phyloP scores from a whole-genome alignment of 2,888 invertebrate species.

The Ectropis crepuscularia region DNA sequence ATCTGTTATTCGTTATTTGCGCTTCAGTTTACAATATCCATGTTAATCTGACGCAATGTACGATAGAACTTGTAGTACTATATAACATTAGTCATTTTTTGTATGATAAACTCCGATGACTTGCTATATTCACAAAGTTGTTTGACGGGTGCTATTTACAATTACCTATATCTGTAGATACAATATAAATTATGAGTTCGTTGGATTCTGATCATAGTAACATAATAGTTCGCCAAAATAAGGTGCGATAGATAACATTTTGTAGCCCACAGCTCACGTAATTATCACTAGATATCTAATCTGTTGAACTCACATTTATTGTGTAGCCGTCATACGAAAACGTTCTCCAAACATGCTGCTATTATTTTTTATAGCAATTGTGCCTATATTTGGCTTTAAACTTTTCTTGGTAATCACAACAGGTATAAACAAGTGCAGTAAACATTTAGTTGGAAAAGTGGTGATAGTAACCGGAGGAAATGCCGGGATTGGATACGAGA shows the following conservation, averaged over 20 bases:
- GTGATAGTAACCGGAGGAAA: slow-evolving; percentile 94
- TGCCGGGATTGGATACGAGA: slow-evolving; percentile 91
- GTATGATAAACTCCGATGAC: no score
- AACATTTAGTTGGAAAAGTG: slow-evolving; percentile 90
- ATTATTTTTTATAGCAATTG: slow-evolving; percentile 4
- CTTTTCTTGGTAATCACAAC: slow-evolving; percentile 22
- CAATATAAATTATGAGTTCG: no score
- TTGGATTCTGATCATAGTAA: no score
- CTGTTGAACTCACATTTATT: neutral
- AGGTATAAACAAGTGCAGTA: slow-evolving; percentile 59
- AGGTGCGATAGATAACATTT: neutral
- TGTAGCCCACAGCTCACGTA: neutral
- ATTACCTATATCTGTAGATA: no score
- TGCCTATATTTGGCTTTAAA: slow-evolving; percentile 20
- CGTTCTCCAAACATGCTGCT: slow-evolving; percentile 11
- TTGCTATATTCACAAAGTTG: no score
- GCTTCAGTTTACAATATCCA: no score
- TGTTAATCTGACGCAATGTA: no score
- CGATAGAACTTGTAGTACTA: no score
- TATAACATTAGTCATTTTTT: no score
- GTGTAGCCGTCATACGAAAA: neutral
- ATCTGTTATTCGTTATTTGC: no score
- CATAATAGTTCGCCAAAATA: no score
- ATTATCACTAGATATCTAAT: slow-evolving; percentile 6
- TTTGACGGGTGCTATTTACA: no score